Base-by-base conservation (phyloP, 1,140 invertebrate species). In the Sycophaga agraensis region DNA sequence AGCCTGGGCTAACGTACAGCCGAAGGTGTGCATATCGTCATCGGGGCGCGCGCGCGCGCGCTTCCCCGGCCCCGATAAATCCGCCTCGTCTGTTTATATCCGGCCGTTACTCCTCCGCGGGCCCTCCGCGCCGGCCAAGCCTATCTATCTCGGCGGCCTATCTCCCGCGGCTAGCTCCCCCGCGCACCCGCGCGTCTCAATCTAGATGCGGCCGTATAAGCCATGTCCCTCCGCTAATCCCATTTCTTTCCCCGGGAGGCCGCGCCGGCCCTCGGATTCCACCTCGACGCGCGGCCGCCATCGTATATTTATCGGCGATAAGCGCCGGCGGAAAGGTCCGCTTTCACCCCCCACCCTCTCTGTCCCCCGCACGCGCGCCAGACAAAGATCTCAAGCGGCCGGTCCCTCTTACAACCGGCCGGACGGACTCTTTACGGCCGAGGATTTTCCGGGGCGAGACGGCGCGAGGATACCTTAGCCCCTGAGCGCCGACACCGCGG, bases 171-270 rank as follows among this genome's bases (percentile, higher is more conserved):
- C 28, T n/a, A n/a, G n/a, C 28, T 31, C 28, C 28, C 28, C 28
- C 28, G 28, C 28, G 28, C 28, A 11, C 28, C 17, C 12, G 66
- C 66, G 70, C 68, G 62, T 74, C 74, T 78, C 72, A 76, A 77
- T 78, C 74, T 75, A 73, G 74, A 75, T 72, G 65, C 75, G 69
- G 53, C 57, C 50, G 59, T 54, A 34, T n/a, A n/a, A n/a, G n/a
- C n/a, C n/a, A n/a, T n/a, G n/a, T n/a, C n/a, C n/a, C n/a, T n/a
- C n/a, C n/a, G 69, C 74, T 73, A 70, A 71, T 72, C 61, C 68
- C 62, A 70, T 73, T 70, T 59, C 64, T 66, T 53, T 54, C 37
- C 5, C 37, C 5, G 11, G 43, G 39, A 65, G 61, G 24, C 55
- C 35, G 40, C 56, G 45, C 39, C 49, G 19, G 57, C 53, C 16